Base-by-base conservation (phyloP, 2,797 vertebrate genomes). In the Telmatherina bonti region DNA sequence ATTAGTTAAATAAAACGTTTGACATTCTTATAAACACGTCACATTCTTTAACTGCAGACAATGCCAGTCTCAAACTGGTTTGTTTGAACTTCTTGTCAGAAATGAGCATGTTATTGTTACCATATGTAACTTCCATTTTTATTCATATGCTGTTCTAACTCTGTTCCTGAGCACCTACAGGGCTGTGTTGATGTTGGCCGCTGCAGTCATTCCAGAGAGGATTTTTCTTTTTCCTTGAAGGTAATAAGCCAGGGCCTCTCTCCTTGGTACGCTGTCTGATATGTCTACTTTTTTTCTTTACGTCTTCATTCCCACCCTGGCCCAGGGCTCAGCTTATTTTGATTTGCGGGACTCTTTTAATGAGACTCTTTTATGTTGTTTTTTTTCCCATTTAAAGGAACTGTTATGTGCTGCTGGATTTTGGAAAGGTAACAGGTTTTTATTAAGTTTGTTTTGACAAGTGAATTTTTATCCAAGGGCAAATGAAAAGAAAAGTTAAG, bases 151-250 rank as follows among this genome's bases (percentile, higher is more conserved):
- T 63, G 54, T 66, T 66, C 41, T 66, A 78, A 61, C 76, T 81
- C 51, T 73, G 85, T 77, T 84, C 61, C 70, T 35, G 74, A 79
- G 70, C 82, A 84, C 74, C 82, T 71, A 63, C 27, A 66, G 47
- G 43, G 35, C 24, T 27, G 52, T 88, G 85, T 90, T 89, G 79
- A 85, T 61, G 54, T 88, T 88, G 85, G 87, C 87, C 30, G 58
- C 79, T 59, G 62, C 36, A 8, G 8, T 83, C 80, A 88, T 90
- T 92, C 85, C 86, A 73, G 5, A 81, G 81, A 81, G 79, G 85
- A 85, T 81, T 84, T 79, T 79, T 47, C 70, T 38, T 60, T 59
- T n/a, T 58, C 61, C 70, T 75, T 69, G 51, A 43, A 82, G 73
- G 80, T 76, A 85, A 72, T 71, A 84, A 83, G 55, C 56, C 66